A percentile compares a stretch with the other conserved stretches of the same genome.
These are phyloP conservation scores for Cybosia mesomella DNA, from an alignment of 2,888 invertebrate genomes.

Conservation along the genomic window DNA sequence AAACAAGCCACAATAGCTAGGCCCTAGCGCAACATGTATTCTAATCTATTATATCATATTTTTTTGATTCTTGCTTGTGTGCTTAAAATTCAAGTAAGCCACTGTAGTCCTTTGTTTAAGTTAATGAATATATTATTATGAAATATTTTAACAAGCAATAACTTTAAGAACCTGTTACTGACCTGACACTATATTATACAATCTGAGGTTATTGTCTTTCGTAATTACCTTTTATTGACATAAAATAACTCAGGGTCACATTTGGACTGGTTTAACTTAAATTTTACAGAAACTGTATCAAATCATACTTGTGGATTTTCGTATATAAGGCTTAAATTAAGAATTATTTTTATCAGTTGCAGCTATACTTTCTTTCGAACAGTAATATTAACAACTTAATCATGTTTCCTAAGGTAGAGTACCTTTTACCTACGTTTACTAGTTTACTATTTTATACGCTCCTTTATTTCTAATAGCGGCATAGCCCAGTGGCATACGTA, in stretches of 20 bases:
- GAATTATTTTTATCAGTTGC: neutral
- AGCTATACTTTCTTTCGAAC: neutral
- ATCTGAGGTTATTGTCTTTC: neutral
- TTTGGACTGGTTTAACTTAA: neutral
- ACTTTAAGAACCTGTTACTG: neutral
- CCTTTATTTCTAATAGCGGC: no score
- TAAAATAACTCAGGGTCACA: neutral
- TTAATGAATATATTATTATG: neutral
- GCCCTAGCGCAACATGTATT: no score
- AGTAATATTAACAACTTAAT: neutral
- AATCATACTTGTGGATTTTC: neutral
- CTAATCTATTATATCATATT: no score
- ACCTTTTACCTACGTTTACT: neutral
- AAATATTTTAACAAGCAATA: neutral
- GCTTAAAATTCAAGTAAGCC: neutral
- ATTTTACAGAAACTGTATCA: slow-evolving; percentile 1
- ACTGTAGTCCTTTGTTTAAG: neutral
- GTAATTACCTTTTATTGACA: neutral
- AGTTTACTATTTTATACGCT: no score
- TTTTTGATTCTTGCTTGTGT: neutral
- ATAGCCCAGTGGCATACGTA: no score
- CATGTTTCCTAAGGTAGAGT: neutral
- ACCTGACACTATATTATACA: neutral
- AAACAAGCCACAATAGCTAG: no score
- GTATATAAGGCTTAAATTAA: neutral